Conservation (phyloP, 1,140 invertebrate species). For the Samia ricini region DNA sequence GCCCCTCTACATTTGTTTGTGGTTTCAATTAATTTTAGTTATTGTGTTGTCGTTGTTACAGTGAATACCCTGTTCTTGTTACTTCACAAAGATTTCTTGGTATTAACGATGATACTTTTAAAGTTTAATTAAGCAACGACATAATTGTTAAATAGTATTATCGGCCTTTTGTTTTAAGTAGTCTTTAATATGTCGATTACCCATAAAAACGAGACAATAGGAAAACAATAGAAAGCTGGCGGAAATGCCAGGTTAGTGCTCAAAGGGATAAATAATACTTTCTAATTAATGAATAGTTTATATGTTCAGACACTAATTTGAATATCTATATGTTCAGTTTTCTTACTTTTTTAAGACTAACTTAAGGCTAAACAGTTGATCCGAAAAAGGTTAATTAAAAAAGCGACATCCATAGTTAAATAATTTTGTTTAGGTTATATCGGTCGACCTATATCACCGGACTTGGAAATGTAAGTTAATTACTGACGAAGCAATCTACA, state of each 20-base stretch:
- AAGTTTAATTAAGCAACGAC: no score
- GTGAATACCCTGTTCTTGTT: slow-evolving; percentile 38
- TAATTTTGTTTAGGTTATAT: not conserved
- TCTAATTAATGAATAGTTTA: no score
- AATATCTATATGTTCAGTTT: no score
- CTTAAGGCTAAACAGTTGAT: not conserved
- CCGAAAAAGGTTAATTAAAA: not conserved
- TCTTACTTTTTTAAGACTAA: not conserved
- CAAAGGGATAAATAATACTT: no score
- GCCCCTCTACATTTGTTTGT: slow-evolving; percentile 54
- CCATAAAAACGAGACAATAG: no score
- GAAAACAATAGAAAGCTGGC: no score
- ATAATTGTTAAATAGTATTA: no score
- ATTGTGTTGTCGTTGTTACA: slow-evolving; percentile 37
- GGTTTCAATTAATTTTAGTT: slow-evolving; percentile 60
- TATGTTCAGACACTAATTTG: no score
- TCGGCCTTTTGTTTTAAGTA: no score
- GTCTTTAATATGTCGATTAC: no score
- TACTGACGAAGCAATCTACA: slow-evolving; percentile 57
- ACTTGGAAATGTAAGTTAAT: slow-evolving; percentile 38
- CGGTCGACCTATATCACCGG: not conserved
- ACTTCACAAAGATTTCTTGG: slow-evolving; percentile 31
- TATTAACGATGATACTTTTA: slow-evolving; percentile 18
- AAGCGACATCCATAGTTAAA: not conserved
- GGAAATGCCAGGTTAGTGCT: no score